Percentiles rank a stretch among this genome's conserved stretches.
These are phyloP conservation scores for Sarotherodon lohbergeri DNA, from an alignment of 2,113 vertebrate species.

Conservation along the genomic window DNA sequence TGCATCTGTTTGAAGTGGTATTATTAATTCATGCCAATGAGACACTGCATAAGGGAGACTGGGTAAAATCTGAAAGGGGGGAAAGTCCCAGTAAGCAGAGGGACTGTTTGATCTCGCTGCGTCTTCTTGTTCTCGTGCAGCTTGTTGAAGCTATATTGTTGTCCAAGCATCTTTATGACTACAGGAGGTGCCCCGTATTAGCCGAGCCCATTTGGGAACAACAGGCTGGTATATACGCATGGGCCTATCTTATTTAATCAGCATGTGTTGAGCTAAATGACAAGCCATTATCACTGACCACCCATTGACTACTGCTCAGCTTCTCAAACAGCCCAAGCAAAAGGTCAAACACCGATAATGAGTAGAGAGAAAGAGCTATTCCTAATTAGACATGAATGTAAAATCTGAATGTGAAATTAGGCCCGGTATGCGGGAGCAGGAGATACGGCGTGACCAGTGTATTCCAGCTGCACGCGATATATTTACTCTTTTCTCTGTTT, in stretches of 20 bases:
- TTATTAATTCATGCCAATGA: constrained; percentile 71
- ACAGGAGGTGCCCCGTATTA: background rate
- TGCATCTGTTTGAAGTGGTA: constrained; percentile 70
- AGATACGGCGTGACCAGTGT: background rate
- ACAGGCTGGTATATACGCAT: background rate
- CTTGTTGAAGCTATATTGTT: constrained; percentile 8
- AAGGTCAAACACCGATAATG: constrained; percentile 73
- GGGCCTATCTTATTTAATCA: constrained; percentile 75
- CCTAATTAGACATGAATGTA: constrained; percentile 58
- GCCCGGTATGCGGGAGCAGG: background rate
- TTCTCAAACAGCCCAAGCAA: constrained; percentile 62
- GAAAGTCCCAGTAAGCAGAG: constrained; percentile 16
- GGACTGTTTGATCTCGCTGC: constrained; percentile 35
- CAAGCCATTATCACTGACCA: constrained; percentile 55
- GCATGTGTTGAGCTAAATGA: constrained; percentile 61
- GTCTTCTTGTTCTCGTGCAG: constrained; percentile 8
- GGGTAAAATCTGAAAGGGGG: constrained; percentile 15
- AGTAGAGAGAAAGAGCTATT: constrained; percentile 43
- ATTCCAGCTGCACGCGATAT: constrained; percentile 1
- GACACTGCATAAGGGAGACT: constrained; percentile 41
- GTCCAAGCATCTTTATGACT: constrained; percentile 25
- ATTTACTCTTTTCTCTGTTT: background rate
- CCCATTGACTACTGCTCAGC: constrained; percentile 54
- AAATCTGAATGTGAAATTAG: constrained; percentile 53
- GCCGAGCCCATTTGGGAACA: constrained; percentile 16